phyloP scores from a whole-genome alignment of 2,113 vertebrate species.

The Antechinus stuartii region DNA sequence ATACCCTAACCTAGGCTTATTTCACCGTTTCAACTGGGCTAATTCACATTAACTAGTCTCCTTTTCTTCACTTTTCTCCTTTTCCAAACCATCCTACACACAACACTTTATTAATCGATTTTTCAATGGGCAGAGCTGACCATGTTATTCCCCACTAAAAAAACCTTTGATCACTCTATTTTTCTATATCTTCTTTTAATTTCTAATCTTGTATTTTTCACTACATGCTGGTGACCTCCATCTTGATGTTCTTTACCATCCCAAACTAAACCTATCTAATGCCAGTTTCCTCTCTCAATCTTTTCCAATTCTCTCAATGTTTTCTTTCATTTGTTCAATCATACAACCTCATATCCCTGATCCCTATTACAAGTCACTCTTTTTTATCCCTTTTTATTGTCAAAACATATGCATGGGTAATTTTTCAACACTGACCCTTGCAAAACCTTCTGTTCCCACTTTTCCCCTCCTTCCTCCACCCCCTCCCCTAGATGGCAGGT shows the following conservation, averaged over 20 bases:
- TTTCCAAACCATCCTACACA: background rate
- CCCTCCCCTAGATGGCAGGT: no score
- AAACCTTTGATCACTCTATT: background rate
- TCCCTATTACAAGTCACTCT: background rate
- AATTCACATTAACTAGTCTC: background rate
- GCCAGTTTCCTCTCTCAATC: background rate
- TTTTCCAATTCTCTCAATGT: background rate
- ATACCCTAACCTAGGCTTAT: background rate
- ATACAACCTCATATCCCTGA: background rate
- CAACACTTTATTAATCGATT: background rate
- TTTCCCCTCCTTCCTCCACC: no score
- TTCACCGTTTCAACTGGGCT: background rate
- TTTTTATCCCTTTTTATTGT: no score
- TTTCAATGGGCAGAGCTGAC: background rate
- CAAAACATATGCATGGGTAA: no score
- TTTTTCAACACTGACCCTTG: no score
- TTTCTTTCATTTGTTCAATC: background rate
- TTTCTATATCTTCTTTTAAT: background rate
- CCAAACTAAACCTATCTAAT: background rate
- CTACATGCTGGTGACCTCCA: background rate
- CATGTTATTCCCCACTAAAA: background rate
- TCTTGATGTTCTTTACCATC: background rate
- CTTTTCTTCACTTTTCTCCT: background rate
- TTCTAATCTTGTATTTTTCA: background rate
- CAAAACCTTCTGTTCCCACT: no score